phyloP scores from a whole-genome alignment of 1,140 invertebrate species.

The Trichonephila inaurata region DNA sequence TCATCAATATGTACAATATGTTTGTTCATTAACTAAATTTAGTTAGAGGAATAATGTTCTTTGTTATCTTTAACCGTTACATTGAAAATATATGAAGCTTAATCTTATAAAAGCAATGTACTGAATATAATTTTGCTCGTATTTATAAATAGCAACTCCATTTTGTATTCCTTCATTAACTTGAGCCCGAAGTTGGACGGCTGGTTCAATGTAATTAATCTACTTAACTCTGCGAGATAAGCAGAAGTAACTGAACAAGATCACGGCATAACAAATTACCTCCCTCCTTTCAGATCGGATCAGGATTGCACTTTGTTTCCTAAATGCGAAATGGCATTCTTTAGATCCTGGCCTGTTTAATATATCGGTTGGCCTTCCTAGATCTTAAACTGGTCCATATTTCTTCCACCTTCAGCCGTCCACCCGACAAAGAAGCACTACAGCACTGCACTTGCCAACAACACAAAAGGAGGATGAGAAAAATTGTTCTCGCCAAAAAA shows the following conservation, averaged over 20 bases:
- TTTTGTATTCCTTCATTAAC: background rate
- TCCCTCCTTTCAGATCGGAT: background rate
- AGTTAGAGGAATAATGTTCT: too few species aligned
- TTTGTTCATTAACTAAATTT: too few species aligned
- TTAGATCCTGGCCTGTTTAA: background rate
- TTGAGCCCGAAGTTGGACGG: background rate
- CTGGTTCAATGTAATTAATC: background rate
- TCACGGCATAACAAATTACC: conserved; percentile 2
- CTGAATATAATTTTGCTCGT: too few species aligned
- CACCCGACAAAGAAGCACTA: conserved; percentile 4
- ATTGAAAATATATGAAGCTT: too few species aligned
- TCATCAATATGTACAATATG: too few species aligned
- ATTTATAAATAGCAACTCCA: too few species aligned
- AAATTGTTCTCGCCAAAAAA: conserved; percentile 50
- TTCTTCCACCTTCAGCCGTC: conserved; percentile 1
- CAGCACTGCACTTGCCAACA: background rate
- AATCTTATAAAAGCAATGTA: too few species aligned
- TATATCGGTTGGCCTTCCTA: conserved; percentile 12
- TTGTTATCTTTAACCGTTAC: too few species aligned
- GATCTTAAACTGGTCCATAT: conserved; percentile 43
- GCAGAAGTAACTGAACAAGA: background rate
- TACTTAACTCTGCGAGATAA: background rate
- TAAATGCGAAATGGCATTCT: conserved; percentile 20
- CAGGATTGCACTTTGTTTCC: conserved; percentile 13
- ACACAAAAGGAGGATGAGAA: conserved; percentile 37